These are phyloP conservation scores for Lasioglossum vierecki DNA, from an alignment of 2,888 invertebrate genomes.

Conservation along the genomic window DNA sequence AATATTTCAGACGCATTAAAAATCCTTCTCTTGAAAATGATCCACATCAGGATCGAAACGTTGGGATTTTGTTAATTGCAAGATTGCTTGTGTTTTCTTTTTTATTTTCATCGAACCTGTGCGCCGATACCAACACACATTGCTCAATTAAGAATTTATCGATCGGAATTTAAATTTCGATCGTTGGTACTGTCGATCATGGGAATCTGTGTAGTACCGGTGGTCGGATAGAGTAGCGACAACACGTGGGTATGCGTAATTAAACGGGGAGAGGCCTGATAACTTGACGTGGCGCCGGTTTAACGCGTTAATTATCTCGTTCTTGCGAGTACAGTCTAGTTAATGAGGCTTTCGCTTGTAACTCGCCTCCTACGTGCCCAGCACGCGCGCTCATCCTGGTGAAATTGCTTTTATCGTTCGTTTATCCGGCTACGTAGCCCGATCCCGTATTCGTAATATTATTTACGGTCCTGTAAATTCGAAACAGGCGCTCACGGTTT, in stretches of 20 bases:
- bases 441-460: constrained; percentile 23
- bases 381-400: constrained; percentile 54
- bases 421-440: constrained; percentile 40
- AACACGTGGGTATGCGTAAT: constrained; percentile 72
- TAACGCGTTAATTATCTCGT: constrained; percentile 76
- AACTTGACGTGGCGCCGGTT: constrained; percentile 70
- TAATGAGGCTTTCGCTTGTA: constrained; percentile 75
- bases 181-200: constrained; percentile 3
- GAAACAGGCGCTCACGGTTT: constrained; percentile 14
- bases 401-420: constrained; percentile 54
- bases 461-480: constrained; percentile 54
- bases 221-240: constrained; percentile 69
- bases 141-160: not conserved
- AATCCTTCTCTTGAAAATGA: no score
- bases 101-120: no score
- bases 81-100: no score
- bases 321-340: constrained; percentile 68
- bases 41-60: no score
- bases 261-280: constrained; percentile 71
- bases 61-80: no score
- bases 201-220: constrained; percentile 58
- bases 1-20: no score
- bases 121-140: no score
- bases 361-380: constrained; percentile 75
- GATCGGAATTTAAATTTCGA: not conserved